phyloP scores from a whole-genome alignment of 1,140 invertebrate genomes.

The Lepidurus couesii region DNA sequence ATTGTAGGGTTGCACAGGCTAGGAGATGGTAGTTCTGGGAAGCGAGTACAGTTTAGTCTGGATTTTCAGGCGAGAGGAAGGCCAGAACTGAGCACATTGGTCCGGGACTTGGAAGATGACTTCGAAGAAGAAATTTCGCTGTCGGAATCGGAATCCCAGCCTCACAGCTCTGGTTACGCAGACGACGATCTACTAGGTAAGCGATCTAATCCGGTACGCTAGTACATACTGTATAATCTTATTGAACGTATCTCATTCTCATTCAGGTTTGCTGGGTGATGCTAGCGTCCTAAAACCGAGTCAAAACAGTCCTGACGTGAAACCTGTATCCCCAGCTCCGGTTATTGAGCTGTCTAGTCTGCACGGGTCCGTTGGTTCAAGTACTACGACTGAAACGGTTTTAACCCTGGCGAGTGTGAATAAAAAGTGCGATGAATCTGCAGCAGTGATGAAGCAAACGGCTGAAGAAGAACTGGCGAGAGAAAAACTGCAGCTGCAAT shows the following conservation, averaged over 20 bases:
- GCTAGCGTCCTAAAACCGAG: conserved; percentile 1
- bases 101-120: neutral
- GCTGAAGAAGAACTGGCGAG: conserved; percentile 11
- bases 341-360: neutral
- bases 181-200: neutral
- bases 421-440: neutral
- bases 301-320: neutral
- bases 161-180: neutral
- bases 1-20: neutral
- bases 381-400: neutral
- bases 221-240: neutral
- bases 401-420: neutral
- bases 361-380: neutral
- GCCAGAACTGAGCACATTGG: neutral
- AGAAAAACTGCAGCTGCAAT: conserved; percentile 21
- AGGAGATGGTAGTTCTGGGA: neutral
- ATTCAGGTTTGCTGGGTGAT: neutral
- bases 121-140: neutral
- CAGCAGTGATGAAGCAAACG: neutral
- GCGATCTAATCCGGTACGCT: neutral
- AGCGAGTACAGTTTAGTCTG: neutral
- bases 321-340: neutral
- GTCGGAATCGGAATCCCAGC: neutral
- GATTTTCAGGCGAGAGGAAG: neutral
- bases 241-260: neutral